Evolutionary conservation across 2,113 vertebrate genomes (phyloP).

Genomic region (Triplophysa siluroides): DNA sequence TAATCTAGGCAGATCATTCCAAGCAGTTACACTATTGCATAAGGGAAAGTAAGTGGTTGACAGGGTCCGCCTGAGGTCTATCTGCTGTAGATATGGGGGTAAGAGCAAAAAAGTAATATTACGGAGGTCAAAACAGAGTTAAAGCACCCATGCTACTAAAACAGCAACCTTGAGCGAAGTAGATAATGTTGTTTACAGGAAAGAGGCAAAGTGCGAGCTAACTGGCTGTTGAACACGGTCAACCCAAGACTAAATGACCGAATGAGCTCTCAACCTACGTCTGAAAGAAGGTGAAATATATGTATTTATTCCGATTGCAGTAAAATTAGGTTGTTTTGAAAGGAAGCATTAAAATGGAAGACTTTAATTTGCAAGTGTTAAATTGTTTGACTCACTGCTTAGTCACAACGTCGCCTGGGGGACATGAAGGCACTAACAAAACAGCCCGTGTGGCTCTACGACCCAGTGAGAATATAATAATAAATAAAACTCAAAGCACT

Average conservation of each 20-base stretch:
- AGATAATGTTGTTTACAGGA: slow-evolving; percentile 13
- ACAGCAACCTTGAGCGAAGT: neutral
- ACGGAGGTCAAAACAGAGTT: neutral
- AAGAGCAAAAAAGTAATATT: neutral
- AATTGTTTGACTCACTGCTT: neutral
- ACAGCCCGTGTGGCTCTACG: neutral
- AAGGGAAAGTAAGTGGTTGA: slow-evolving; percentile 11
- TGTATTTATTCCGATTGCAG: neutral
- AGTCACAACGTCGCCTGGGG: neutral
- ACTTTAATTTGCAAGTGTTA: slow-evolving; percentile 1
- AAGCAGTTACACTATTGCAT: neutral
- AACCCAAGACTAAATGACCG: neutral
- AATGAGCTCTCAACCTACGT: neutral
- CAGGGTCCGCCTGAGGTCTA: neutral
- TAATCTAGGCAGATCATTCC: slow-evolving; percentile 34
- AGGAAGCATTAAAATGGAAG: slow-evolving; percentile 24
- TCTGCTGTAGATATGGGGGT: neutral
- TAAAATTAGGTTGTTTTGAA: slow-evolving; percentile 8
- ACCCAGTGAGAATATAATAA: neutral
- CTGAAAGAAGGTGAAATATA: neutral
- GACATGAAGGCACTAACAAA: neutral
- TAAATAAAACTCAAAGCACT: slow-evolving; percentile 2
- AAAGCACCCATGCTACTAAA: neutral
- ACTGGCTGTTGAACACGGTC: neutral
- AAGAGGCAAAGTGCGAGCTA: neutral